A percentile compares a stretch with the other conserved stretches of the same genome.
Conservation (phyloP, 2,113 vertebrate species). For the Silurus asotus region DNA sequence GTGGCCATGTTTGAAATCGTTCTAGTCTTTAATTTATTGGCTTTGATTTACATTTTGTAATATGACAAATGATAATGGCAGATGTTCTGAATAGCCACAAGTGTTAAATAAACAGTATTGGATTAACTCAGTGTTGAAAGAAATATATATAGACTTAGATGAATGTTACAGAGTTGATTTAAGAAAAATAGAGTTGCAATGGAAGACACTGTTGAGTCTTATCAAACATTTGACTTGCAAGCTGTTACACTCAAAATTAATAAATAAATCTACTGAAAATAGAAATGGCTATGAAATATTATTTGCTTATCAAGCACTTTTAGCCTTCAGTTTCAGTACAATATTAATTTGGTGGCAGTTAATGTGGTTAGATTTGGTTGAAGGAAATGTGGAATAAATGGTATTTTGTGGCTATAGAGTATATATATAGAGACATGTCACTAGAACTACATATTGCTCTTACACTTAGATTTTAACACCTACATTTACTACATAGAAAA, state of each 20-base stretch:
- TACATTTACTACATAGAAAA: neutral
- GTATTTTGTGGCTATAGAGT: neutral
- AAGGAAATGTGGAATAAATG: neutral
- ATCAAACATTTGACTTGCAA: neutral
- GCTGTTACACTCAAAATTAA: neutral
- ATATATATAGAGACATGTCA: neutral
- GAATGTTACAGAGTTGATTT: neutral
- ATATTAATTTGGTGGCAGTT: neutral
- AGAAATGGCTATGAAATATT: neutral
- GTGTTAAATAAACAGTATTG: neutral
- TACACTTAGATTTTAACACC: neutral
- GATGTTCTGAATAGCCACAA: neutral
- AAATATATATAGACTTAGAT: neutral
- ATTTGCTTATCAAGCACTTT: neutral
- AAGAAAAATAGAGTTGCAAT: neutral
- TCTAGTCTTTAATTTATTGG: constrained; percentile 18
- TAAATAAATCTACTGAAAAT: neutral
- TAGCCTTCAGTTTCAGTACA: neutral
- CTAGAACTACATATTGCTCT: neutral
- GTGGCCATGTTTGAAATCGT: constrained; percentile 28
- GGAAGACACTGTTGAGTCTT: neutral
- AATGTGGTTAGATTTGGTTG: neutral
- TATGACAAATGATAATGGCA: neutral
- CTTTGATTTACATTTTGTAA: constrained; percentile 18
- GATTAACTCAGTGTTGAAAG: neutral